phyloP scores from a whole-genome alignment of 1,140 invertebrate species.

The Vollenhovia emeryi region DNA sequence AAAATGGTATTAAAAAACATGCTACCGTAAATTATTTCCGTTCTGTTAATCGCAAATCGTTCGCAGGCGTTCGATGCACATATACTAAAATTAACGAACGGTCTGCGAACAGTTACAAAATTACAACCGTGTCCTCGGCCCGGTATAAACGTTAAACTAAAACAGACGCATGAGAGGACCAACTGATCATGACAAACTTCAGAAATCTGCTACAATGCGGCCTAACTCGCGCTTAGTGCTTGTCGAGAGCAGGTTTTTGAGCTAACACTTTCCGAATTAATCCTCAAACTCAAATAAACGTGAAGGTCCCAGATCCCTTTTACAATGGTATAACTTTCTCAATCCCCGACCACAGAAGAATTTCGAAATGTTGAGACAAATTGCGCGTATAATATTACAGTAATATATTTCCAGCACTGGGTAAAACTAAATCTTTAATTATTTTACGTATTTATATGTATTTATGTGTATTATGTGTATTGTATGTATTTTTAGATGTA shows the following conservation, averaged over 20 bases:
- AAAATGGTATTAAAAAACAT: not conserved
- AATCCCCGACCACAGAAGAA: not conserved
- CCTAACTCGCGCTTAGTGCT: conserved; percentile 23
- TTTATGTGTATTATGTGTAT: too few species aligned
- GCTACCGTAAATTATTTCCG: not conserved
- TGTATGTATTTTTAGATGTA: too few species aligned
- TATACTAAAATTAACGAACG: conserved; percentile 19
- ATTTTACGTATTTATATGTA: too few species aligned
- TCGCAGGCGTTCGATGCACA: not conserved
- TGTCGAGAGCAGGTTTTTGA: conserved; percentile 20
- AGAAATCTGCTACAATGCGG: conserved; percentile 35
- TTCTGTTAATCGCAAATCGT: not conserved
- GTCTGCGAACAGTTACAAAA: conserved; percentile 21
- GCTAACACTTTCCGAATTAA: not conserved
- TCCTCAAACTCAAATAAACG: not conserved
- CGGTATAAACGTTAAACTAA: not conserved
- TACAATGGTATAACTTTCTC: not conserved
- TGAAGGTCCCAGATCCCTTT: not conserved
- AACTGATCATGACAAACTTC: conserved; percentile 41
- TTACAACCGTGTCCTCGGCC: not conserved
- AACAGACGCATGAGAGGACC: conserved; percentile 5
- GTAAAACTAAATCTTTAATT: not conserved
- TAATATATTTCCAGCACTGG: not conserved
- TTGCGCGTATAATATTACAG: not conserved
- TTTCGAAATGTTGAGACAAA: conserved; percentile 1